A percentile compares a stretch with the other conserved stretches of the same genome.
These are phyloP conservation scores for Tipula vernalis DNA, from an alignment of 2,888 invertebrate species.

Conservation along the genomic window DNA sequence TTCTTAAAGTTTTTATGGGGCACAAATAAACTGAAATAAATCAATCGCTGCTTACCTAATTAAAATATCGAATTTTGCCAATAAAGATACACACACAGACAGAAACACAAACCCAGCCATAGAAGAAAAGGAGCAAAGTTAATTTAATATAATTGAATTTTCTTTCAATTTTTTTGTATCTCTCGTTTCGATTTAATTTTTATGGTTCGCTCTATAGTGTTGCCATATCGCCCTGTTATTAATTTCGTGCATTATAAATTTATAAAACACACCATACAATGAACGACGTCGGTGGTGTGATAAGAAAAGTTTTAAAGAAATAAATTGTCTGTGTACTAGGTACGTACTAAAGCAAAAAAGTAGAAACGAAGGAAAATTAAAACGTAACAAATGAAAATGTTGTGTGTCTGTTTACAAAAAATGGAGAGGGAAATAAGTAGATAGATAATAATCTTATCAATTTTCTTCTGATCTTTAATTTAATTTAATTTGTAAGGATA, in stretches of 20 bases:
- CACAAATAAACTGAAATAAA: not conserved
- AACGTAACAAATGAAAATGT: not conserved
- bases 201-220: not conserved
- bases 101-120: not conserved
- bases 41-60: not conserved
- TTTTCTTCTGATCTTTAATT: not conserved
- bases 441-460: not conserved
- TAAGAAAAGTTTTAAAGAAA: not conserved
- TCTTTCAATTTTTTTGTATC: not conserved
- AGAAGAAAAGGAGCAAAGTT: not conserved
- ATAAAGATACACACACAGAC: not conserved
- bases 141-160: not conserved
- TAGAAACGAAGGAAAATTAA: not conserved
- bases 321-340: not conserved
- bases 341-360: no score
- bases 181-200: not conserved
- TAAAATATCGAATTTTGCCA: not conserved
- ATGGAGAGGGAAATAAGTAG: not conserved
- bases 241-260: not conserved
- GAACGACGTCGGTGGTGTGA: not conserved
- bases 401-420: not conserved
- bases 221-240: not conserved
- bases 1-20: not conserved
- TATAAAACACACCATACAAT: not conserved
- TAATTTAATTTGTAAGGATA: not conserved